Conservation (phyloP, 2,113 vertebrate genomes). For the Hemibates koningsi region DNA sequence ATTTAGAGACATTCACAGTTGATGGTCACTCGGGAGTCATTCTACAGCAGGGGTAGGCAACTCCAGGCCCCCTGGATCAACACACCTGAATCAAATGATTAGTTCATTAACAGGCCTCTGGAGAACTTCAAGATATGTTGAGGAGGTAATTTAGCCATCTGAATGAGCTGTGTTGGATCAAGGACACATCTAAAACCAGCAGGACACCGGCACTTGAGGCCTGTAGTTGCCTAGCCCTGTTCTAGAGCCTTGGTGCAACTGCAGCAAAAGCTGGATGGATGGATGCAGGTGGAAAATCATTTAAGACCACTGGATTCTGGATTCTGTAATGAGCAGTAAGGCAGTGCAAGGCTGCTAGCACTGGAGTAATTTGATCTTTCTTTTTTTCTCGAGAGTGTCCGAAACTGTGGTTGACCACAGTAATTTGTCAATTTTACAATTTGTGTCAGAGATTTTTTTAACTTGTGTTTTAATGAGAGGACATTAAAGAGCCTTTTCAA, state of each 20-base stretch:
- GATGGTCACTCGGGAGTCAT: neutral
- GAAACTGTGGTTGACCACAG: neutral
- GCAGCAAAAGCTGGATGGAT: neutral
- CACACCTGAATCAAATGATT: neutral
- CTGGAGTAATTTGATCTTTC: neutral
- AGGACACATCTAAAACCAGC: neutral
- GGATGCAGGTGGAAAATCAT: neutral
- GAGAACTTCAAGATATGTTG: neutral
- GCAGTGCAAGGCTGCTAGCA: neutral
- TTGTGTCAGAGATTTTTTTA: neutral
- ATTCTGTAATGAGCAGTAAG: neutral
- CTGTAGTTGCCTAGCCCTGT: neutral
- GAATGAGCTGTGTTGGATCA: neutral
- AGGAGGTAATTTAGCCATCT: neutral
- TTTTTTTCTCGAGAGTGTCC: neutral
- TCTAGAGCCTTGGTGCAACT: neutral
- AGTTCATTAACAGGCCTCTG: neutral
- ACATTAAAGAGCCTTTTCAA: neutral
- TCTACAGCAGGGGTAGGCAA: neutral
- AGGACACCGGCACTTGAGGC: neutral
- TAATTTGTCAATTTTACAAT: neutral
- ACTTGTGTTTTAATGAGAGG: neutral
- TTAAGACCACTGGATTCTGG: neutral
- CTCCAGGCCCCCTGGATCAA: neutral
- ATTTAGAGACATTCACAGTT: neutral